Evolutionary conservation across 2,888 invertebrate genomes (phyloP).

Genomic region (Drosophila hamatofila): DNA sequence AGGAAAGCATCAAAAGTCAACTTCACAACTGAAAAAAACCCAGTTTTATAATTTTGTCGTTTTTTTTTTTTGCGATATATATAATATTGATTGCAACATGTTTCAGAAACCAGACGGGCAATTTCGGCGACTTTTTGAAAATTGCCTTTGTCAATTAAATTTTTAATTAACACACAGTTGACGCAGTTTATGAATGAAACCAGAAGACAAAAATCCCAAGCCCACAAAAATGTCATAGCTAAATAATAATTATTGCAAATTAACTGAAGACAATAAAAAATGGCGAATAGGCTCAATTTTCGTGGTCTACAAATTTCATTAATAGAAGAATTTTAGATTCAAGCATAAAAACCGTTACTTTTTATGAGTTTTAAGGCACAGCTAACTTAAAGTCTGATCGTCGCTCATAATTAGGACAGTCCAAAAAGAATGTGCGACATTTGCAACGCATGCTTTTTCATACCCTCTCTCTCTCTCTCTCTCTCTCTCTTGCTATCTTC

Average conservation of each 20-base stretch:
- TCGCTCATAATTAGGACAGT: conserved; percentile 16
- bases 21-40: conserved; percentile 8
- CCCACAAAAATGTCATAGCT: conserved; percentile 31
- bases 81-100: conserved; percentile 41
- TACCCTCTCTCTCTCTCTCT: background rate
- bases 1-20: conserved; percentile 28
- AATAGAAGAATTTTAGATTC: background rate
- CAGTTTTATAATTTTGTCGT: conserved; percentile 3
- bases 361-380: background rate
- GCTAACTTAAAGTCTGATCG: conserved; percentile 17
- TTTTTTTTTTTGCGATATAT: background rate
- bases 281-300: background rate
- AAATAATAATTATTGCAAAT: conserved; percentile 48
- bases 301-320: conserved; percentile 6
- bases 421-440: conserved; percentile 3
- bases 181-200: conserved; percentile 52
- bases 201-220: conserved; percentile 6
- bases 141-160: conserved; percentile 64
- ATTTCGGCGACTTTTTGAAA: conserved; percentile 49
- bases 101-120: conserved; percentile 10
- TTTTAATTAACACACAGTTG: conserved; percentile 54
- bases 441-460: background rate
- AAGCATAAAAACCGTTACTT: conserved; percentile 14
- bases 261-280: conserved; percentile 1
- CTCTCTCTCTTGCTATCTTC: background rate